A percentile compares a stretch with the other conserved stretches of the same genome.
phyloP scores from a whole-genome alignment of 1,140 invertebrate genomes.

The Cyclina sinensis region DNA sequence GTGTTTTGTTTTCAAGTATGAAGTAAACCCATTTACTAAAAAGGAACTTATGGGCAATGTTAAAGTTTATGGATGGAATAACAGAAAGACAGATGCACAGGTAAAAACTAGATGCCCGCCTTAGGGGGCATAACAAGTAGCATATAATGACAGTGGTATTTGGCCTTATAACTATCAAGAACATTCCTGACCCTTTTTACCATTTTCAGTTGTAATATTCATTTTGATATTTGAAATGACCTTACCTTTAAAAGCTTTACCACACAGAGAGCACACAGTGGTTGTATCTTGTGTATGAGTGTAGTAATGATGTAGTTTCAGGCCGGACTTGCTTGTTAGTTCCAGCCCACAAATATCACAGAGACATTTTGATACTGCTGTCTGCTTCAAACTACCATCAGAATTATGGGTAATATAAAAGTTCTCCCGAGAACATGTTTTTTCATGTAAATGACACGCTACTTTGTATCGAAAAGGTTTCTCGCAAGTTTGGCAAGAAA shows the following conservation, averaged over 20 bases:
- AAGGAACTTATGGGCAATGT: no score
- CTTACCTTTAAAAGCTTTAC: constrained; percentile 33
- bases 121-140: no score
- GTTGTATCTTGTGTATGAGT: not conserved
- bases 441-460: constrained; percentile 31
- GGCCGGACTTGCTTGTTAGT: constrained; percentile 5
- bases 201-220: no score
- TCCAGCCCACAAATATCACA: constrained; percentile 33
- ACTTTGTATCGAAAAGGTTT: constrained; percentile 24
- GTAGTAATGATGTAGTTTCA: constrained; percentile 29
- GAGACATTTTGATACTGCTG: not conserved
- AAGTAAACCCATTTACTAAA: no score
- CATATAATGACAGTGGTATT: no score
- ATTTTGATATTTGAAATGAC: not conserved
- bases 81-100: no score
- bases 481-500: constrained; percentile 7
- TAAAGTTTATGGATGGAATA: no score
- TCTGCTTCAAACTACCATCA: constrained; percentile 14
- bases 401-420: not conserved
- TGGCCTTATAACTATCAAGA: no score
- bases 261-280: constrained; percentile 14
- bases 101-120: no score
- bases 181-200: no score
- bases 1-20: no score
- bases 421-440: not conserved